Base-by-base conservation (phyloP, 2,888 invertebrate genomes). In the Lordiphosa andalusiaca region DNA sequence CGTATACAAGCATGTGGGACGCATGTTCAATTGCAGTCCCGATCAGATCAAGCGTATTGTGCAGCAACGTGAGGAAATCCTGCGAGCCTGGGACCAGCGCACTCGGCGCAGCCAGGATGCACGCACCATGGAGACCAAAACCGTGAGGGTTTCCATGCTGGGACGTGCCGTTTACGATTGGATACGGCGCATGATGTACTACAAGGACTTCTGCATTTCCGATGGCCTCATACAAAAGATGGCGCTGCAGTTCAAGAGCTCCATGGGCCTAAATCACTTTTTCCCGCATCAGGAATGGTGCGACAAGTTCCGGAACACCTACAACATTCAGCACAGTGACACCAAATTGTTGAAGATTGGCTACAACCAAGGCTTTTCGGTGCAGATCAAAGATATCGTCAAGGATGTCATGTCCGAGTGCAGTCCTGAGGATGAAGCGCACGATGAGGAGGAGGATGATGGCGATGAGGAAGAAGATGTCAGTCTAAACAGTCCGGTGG, bases 151-250 rank as follows among this genome's bases (percentile, higher is more conserved):
- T 0, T 88, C 88, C 6, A 86, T 88, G 78, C 52, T 88, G 61
- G 86, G 88, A 9, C 86, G 84, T 21, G 88, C 88, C 0, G 88
- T 88, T 0, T 88, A 84, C 53, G 89, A 88, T n/a, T 88, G 88
- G 88, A 85, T 88, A 41, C 80, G 88, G 0, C 84, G 88, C 13
- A 88, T 88, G 87, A 88, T 88, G 87, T 88, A 88, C 71, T 88
- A 88, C 53, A 87, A 87, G 61, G 88, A 88, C 42, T 86, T 88
- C 25, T 72, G 69, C 36, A 85, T 88, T 47, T 85, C 88, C 21
- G 86, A 88, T 42, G 88, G 87, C 0, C 76, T 88, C 0, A 87
- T 88, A 46, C 86, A 87, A 62, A 88, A 88, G 51, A 88, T 88
- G 84, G 86, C 88, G 0, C 42, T 88, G 47, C 88, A 88, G 19